These are phyloP conservation scores for Fragum fragum DNA, from an alignment of 2,888 invertebrate genomes.

Conservation along the genomic window DNA sequence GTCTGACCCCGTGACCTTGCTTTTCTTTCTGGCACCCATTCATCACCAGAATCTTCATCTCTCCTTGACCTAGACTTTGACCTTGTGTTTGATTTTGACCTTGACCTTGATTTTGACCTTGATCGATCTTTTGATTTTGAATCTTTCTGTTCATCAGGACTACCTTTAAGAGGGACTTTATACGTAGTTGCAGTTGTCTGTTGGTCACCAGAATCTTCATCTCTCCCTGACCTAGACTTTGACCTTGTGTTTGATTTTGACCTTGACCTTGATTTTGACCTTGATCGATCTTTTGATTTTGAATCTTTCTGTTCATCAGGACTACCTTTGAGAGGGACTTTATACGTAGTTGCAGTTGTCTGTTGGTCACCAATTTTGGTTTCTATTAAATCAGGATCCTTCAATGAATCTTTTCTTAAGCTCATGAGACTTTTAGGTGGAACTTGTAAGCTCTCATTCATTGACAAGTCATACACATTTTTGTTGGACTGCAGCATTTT, in stretches of 20 bases:
- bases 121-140: conserved; percentile 31
- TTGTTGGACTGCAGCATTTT: conserved; percentile 43
- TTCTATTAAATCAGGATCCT: neutral
- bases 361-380: conserved; percentile 8
- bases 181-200: conserved; percentile 43
- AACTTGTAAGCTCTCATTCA: conserved; percentile 71
- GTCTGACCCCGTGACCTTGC: conserved; percentile 17
- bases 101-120: conserved; percentile 37
- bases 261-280: conserved; percentile 31
- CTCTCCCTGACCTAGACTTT: conserved; percentile 35
- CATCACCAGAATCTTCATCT: conserved; percentile 28
- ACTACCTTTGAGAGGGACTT: conserved; percentile 55
- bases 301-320: conserved; percentile 36
- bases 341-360: conserved; percentile 51
- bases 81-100: conserved; percentile 46
- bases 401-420: conserved; percentile 28
- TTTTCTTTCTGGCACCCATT: neutral
- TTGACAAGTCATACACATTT: conserved; percentile 73
- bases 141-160: conserved; percentile 39
- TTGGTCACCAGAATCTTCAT: conserved; percentile 29
- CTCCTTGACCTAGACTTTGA: conserved; percentile 44
- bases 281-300: conserved; percentile 35
- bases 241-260: conserved; percentile 53
- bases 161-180: conserved; percentile 57
- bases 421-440: conserved; percentile 35